A percentile compares a stretch with the other conserved stretches of the same genome.
Evolutionary conservation across 2,113 vertebrate species (phyloP).

Genomic region (Rattus rattus): DNA sequence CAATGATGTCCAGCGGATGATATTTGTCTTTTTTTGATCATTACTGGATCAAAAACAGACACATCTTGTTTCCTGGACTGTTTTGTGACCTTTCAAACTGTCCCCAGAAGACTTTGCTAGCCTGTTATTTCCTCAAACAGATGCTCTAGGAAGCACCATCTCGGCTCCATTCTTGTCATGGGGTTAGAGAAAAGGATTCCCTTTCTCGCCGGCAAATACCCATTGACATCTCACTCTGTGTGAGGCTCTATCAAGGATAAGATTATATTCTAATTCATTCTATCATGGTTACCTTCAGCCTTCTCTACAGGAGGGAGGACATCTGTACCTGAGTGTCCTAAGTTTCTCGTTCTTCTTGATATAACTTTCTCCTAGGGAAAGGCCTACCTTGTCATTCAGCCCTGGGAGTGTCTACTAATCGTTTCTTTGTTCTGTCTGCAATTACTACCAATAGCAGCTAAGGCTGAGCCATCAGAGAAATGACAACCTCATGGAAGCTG

Average conservation of each 20-base stretch:
- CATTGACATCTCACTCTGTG: fast-evolving
- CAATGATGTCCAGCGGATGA: too few species aligned
- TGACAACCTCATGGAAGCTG: background rate
- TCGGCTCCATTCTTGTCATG: background rate
- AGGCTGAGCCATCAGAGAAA: constrained; percentile 39
- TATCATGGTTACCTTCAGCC: background rate
- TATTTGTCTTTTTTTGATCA: background rate
- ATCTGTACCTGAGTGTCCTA: background rate
- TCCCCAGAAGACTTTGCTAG: background rate
- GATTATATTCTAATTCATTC: background rate
- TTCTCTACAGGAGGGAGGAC: background rate
- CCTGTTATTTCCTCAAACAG: background rate
- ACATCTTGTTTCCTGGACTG: background rate
- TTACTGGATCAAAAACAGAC: background rate
- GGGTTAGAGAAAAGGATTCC: background rate
- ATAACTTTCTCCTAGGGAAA: background rate
- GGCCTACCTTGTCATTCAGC: background rate
- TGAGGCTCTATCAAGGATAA: background rate
- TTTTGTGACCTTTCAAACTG: background rate
- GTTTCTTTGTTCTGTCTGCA: background rate
- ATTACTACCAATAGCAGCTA: background rate
- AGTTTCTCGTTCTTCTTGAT: background rate
- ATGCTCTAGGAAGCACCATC: background rate
- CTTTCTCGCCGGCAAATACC: background rate
- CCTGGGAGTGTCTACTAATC: background rate